Evolutionary conservation across 2,113 vertebrate genomes (phyloP).

Genomic region (Furnarius figulus): DNA sequence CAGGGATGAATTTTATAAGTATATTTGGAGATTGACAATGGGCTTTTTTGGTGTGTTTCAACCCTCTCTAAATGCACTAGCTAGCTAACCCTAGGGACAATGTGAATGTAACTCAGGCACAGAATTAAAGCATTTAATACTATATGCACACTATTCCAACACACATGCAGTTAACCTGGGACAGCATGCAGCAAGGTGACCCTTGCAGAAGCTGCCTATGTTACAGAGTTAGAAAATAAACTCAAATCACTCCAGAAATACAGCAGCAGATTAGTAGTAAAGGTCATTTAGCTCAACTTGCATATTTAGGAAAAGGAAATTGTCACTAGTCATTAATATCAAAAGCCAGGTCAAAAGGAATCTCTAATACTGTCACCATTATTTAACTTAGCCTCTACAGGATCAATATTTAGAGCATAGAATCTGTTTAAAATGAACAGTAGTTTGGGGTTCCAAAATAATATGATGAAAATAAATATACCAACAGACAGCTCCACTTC

Average conservation of each 20-base stretch:
- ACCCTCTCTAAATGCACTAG: neutral
- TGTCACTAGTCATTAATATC: neutral
- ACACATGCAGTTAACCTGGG: neutral
- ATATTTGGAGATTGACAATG: neutral
- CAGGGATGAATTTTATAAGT: neutral
- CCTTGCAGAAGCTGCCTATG: neutral
- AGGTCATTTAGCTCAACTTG: neutral
- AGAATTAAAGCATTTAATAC: neutral
- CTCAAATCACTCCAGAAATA: neutral
- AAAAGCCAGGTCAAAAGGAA: neutral
- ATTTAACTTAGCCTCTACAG: neutral
- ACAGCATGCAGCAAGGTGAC: neutral
- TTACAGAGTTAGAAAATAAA: neutral
- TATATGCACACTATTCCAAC: neutral
- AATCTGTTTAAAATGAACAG: neutral
- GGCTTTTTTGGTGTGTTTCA: neutral
- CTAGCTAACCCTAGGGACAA: neutral
- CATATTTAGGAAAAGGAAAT: neutral
- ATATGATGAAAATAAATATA: neutral
- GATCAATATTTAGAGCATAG: neutral
- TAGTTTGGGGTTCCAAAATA: neutral
- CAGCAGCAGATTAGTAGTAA: neutral
- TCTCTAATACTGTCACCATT: neutral
- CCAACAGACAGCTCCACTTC: neutral
- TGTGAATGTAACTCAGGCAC: neutral